These are phyloP conservation scores for Drosophila punjabiensis DNA, from an alignment of 1,140 invertebrate species.

Conservation along the genomic window DNA sequence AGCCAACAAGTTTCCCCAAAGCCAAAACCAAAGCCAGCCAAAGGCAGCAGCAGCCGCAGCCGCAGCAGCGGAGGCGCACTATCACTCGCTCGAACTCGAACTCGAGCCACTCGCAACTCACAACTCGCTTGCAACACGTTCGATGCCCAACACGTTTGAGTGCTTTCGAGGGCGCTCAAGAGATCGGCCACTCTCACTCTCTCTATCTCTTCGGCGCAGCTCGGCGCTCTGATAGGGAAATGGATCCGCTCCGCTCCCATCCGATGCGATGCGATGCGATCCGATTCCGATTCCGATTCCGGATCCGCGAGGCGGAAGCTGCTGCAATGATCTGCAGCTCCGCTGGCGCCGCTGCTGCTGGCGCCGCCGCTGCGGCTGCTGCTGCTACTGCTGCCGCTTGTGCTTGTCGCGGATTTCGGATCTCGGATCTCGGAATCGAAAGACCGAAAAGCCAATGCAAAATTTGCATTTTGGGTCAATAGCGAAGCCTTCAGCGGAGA, in stretches of 20 bases:
- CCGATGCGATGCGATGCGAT: not conserved
- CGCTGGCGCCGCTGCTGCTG: conserved; percentile 8
- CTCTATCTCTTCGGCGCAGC: conserved; percentile 29
- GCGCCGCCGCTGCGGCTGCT: not conserved
- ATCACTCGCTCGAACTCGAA: conserved; percentile 21
- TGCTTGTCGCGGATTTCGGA: conserved; percentile 37
- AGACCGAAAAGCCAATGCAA: conserved; percentile 24
- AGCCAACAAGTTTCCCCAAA: conserved; percentile 30
- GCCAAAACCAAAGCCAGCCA: not conserved
- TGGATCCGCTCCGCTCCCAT: conserved; percentile 3
- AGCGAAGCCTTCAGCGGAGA: conserved; percentile 28
- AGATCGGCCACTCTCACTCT: conserved; percentile 41
- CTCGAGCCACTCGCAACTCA: conserved; percentile 5
- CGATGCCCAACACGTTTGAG: conserved; percentile 22
- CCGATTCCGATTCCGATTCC: conserved; percentile 12
- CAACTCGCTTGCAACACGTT: not conserved
- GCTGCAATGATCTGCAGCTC: conserved; percentile 17
- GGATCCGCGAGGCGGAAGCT: conserved; percentile 21
- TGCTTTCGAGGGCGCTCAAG: conserved; percentile 15
- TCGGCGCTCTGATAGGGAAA: conserved; percentile 19
- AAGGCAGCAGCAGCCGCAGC: not conserved
- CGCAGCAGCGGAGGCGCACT: conserved; percentile 9
- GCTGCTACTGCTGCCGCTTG: conserved; percentile 10
- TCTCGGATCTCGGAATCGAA: conserved; percentile 46
- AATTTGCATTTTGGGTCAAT: conserved; percentile 75